Base-by-base conservation (phyloP, 1,140 invertebrate genomes). In the Papilio glaucus region DNA sequence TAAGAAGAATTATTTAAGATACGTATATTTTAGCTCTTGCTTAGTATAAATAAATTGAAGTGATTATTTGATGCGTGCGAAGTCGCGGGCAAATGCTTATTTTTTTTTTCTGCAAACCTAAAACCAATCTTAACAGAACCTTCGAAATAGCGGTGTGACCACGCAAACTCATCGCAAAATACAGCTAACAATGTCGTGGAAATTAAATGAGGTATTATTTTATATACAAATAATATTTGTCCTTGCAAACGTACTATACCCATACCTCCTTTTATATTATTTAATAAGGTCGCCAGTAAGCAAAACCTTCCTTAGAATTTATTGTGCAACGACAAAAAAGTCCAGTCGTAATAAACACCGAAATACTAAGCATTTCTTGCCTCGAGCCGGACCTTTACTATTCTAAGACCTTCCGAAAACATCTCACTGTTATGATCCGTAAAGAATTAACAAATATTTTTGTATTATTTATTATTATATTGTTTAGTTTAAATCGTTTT, bases 401-500 rank as follows among this genome's bases (percentile, higher is more conserved):
- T 73, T 72, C 57, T 77, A 12, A 49, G 77, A 87, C 86, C 85
- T 90, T 85, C 82, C 77, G 82, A 85, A 87, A 85, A 86, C 76
- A 85, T 83, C 78, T 70, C 45, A 63, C 72, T 77, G 74, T 86
- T 86, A 86, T 76, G 75, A 84, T 86, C 80, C 80, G 82, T 85
- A 85, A 83, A 87, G 80, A 88, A 88, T 87, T 82, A 73, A 75
- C 69, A 81, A n/a, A 69, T 84, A 84, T 85, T 86, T 57, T 82
- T 84, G 70, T 85, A 73, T 84, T 81, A 83, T 80, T 83, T 81
- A 78, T 81, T 74, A 70, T 71, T 76, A 75, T 77, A 79, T 85
- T 84, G 79, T 85, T 82, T 71, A 38, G 62, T 72, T 80, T 84
- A 84, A 90, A 88, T 85, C 72, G 84, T 75, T 89, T 89, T 90